Percentiles rank a stretch among this genome's conserved stretches.
Evolutionary conservation across 2,888 invertebrate genomes (phyloP).

Genomic region (Andrena marginata): DNA sequence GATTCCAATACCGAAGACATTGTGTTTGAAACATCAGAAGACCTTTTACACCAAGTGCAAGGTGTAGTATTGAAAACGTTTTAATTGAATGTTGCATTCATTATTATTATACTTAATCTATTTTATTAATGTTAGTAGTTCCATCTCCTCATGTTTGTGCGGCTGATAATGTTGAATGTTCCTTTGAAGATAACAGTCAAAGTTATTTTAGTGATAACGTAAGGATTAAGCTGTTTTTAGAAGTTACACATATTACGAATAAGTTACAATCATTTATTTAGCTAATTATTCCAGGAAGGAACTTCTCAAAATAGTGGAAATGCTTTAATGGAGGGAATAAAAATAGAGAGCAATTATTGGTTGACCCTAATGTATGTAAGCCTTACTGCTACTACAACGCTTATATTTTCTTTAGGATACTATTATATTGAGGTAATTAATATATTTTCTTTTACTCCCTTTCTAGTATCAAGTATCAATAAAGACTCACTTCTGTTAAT

Average conservation of each 20-base stretch:
- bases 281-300: slow-evolving; percentile 56
- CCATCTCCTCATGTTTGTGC: slow-evolving; percentile 36
- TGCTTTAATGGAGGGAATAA: slow-evolving; percentile 62
- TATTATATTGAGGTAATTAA: slow-evolving; percentile 89
- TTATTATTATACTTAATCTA: not conserved
- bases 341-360: slow-evolving; percentile 77
- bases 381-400: slow-evolving; percentile 90
- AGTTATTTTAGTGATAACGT: slow-evolving; percentile 32
- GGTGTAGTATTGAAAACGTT: slow-evolving; percentile 22
- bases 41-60: slow-evolving; percentile 21
- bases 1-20: slow-evolving; percentile 7
- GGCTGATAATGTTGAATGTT: slow-evolving; percentile 44
- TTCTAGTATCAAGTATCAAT: no score
- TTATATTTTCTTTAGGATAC: slow-evolving; percentile 91
- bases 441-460: not conserved
- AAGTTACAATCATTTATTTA: slow-evolving; percentile 6
- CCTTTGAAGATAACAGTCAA: slow-evolving; percentile 5
- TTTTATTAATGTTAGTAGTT: slow-evolving; percentile 18
- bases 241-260: not conserved
- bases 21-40: slow-evolving; percentile 8
- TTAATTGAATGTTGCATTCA: not conserved
- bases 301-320: slow-evolving; percentile 62
- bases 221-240: slow-evolving; percentile 28
- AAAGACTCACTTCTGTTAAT: no score
- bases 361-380: slow-evolving; percentile 87